These are phyloP conservation scores for Rhinopomastus cyanomelas DNA, from an alignment of 2,113 vertebrate genomes.

Conservation along the genomic window DNA sequence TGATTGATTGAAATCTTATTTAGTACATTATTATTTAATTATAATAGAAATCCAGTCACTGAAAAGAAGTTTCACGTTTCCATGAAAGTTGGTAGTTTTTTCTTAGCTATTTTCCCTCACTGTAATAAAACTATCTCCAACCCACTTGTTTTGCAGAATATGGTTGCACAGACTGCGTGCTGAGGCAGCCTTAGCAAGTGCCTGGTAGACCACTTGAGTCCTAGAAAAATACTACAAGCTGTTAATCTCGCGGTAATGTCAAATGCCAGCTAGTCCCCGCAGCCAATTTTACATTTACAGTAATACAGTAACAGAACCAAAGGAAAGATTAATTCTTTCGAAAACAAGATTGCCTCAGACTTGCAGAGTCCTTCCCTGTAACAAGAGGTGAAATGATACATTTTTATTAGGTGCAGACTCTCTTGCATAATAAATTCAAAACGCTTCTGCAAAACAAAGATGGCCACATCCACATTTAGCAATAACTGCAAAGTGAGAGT, in stretches of 20 bases:
- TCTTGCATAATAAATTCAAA: neutral
- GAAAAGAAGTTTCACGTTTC: neutral
- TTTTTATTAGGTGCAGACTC: neutral
- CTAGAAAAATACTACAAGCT: neutral
- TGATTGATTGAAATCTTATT: neutral
- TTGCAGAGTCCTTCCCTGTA: neutral
- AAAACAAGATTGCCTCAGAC: neutral
- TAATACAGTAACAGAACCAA: neutral
- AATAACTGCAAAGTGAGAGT: neutral
- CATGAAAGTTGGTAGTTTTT: neutral
- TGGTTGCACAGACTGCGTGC: neutral
- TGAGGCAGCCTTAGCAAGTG: neutral
- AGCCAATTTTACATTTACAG: slow-evolving; percentile 12
- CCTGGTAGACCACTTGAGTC: neutral
- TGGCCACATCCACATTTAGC: neutral
- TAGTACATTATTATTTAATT: neutral
- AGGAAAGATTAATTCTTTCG: slow-evolving; percentile 16
- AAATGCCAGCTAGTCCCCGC: neutral
- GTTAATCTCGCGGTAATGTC: slow-evolving; percentile 6
- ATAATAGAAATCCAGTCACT: neutral
- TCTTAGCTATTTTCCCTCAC: neutral
- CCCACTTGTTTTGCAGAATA: neutral
- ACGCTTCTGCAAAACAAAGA: neutral
- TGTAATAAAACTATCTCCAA: neutral
- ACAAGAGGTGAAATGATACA: neutral